Evolutionary conservation across 1,140 invertebrate species (phyloP).

Genomic region (Alviniconcha marisindica): DNA sequence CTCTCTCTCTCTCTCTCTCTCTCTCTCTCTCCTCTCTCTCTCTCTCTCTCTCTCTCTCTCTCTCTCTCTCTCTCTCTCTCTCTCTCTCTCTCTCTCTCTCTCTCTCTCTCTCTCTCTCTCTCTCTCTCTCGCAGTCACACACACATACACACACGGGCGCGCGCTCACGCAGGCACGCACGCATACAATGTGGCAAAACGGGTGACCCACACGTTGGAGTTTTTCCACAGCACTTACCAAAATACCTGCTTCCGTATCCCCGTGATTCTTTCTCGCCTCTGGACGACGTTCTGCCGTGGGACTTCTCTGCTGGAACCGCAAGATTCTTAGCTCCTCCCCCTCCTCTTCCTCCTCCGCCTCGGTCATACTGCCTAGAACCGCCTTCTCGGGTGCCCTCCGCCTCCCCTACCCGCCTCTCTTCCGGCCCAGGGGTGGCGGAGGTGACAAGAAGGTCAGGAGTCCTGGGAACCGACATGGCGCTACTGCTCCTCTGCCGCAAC

Average conservation of each 20-base stretch:
- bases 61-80: too few species aligned
- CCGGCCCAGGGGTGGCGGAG: neutral
- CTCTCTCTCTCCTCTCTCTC: too few species aligned
- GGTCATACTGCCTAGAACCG: neutral
- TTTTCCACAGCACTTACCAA: slow-evolving; percentile 9
- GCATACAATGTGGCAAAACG: too few species aligned
- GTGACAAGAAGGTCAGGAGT: slow-evolving; percentile 26
- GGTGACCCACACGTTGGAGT: too few species aligned
- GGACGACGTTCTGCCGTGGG: neutral
- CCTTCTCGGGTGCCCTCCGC: neutral
- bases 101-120: too few species aligned
- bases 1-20: too few species aligned
- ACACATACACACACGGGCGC: too few species aligned
- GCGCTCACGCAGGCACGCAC: too few species aligned
- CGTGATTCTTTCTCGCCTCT: neutral
- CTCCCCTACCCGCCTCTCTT: neutral
- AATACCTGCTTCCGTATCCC: neutral
- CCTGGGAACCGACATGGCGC: neutral
- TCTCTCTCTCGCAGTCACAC: too few species aligned
- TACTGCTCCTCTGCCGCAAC: slow-evolving; percentile 18
- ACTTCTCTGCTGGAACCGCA: neutral
- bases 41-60: too few species aligned
- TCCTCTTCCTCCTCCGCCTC: neutral
- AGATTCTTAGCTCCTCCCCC: neutral
- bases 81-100: too few species aligned